Evolutionary conservation across 2,113 vertebrate genomes (phyloP).

Genomic region (Sinocyclocheilus anshuiensis): DNA sequence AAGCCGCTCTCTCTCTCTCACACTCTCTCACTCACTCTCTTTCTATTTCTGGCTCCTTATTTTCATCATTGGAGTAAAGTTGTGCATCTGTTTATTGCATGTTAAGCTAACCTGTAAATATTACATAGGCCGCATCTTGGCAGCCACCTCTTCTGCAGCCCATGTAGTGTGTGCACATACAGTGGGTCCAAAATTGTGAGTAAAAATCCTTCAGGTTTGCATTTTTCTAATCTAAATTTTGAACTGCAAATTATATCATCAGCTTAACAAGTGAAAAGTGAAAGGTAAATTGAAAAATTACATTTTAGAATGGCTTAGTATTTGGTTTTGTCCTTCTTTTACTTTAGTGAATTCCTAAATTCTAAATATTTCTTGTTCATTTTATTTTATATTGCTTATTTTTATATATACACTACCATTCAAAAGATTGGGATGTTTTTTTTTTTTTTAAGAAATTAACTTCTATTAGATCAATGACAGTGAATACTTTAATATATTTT

Average conservation of each 20-base stretch:
- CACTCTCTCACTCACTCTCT: not conserved
- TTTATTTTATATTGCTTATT: not conserved
- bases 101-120: constrained; percentile 35
- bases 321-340: no score
- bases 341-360: no score
- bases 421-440: no score
- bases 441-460: no score
- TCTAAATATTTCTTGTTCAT: no score
- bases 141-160: no score
- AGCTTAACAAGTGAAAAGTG: not conserved
- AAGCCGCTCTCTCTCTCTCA: not conserved
- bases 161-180: not conserved
- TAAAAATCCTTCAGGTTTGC: not conserved
- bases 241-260: not conserved
- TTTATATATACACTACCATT: not conserved
- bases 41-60: not conserved
- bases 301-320: no score
- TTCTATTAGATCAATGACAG: not conserved
- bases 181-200: not conserved
- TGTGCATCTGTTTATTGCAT: constrained; percentile 11
- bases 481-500: no score
- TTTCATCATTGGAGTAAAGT: constrained; percentile 12
- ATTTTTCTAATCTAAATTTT: not conserved
- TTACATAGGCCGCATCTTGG: constrained; percentile 18
- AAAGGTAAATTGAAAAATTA: not conserved